A percentile compares a stretch with the other conserved stretches of the same genome.
Evolutionary conservation across 2,113 vertebrate genomes (phyloP).

Genomic region (Nycticorax nycticorax): DNA sequence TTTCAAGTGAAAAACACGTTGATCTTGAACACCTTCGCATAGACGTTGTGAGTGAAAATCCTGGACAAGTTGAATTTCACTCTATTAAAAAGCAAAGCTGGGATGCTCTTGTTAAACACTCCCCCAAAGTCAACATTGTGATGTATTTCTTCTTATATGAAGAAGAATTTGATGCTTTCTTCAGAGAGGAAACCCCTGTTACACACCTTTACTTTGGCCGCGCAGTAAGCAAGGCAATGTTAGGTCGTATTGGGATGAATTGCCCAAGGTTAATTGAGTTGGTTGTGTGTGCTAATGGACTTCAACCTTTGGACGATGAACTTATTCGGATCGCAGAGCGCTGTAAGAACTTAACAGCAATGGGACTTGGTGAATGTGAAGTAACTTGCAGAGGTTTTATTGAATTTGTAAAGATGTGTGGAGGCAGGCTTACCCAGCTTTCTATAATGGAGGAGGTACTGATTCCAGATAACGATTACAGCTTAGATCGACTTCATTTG

Average conservation of each 20-base stretch:
- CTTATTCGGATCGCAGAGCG: slow-evolving; percentile 74
- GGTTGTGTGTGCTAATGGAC: slow-evolving; percentile 79
- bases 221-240: slow-evolving; percentile 75
- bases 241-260: slow-evolving; percentile 78
- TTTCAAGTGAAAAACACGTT: slow-evolving; percentile 78
- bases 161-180: slow-evolving; percentile 79
- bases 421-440: slow-evolving; percentile 77
- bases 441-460: slow-evolving; percentile 82
- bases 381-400: slow-evolving; percentile 78
- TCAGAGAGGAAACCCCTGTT: slow-evolving; percentile 77
- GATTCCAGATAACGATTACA: slow-evolving; percentile 76
- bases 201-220: slow-evolving; percentile 80
- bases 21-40: slow-evolving; percentile 80
- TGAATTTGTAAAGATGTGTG: slow-evolving; percentile 79
- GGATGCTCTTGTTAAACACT: slow-evolving; percentile 77
- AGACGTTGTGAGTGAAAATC: slow-evolving; percentile 78
- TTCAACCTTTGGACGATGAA: slow-evolving; percentile 77
- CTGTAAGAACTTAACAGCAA: slow-evolving; percentile 74
- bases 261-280: slow-evolving; percentile 77
- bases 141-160: slow-evolving; percentile 82
- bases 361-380: slow-evolving; percentile 79
- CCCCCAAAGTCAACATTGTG: slow-evolving; percentile 79
- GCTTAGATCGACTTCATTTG: slow-evolving; percentile 71
- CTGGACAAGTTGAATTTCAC: slow-evolving; percentile 73
- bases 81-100: slow-evolving; percentile 79